Evolutionary conservation across 1,140 invertebrate species (phyloP), one percentile per base, ranked within the genome.

Genomic region (Varroa destructor): DNA sequence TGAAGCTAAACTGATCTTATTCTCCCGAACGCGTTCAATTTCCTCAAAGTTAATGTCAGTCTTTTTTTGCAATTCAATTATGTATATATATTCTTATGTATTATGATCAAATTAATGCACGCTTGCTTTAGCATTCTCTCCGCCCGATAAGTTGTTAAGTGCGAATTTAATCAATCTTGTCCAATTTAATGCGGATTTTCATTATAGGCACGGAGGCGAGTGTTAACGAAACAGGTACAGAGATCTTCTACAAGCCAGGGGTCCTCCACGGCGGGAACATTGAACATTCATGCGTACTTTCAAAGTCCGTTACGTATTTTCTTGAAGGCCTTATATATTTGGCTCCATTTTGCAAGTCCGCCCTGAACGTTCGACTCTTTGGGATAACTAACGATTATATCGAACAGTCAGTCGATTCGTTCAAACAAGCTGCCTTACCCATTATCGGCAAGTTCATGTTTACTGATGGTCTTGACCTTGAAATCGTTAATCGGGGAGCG

Each of bases 271-370:
- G 96, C 64, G 96, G 95, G 42, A 83, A 83, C 73, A 76, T 97
- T 51, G 86, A 88, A 61, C 91, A 97, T 81, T 88, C 90, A 71
- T 98, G 95, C 80, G 88, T 86, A 75, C 79, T 84, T 40, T 83
- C 88, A 76, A 82, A 92, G 78, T 86, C 88, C 43, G 88, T 97
- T 77, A 87, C 87, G 76, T 98, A 97, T 81, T 98, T 91, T 79
- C 81, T 99, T 74, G 94, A 99, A 83, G 85, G 86, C 6, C 77
- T 97, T 0, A 81, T 97, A 73, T 87, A 88, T 57, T 77, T 99
- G 56, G 94, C 90, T 14, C 91, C 94, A 36, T 99, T 98, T 81
- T 96, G 91, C 79, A 98, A 99, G 82, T 86, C 86, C 76, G 87
- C 91, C 2, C 71, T 99, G 1, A 83, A 89, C 77, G 85, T 86